phyloP scores from a whole-genome alignment of 2,888 invertebrate genomes.

The Theodoxus fluviatilis region DNA sequence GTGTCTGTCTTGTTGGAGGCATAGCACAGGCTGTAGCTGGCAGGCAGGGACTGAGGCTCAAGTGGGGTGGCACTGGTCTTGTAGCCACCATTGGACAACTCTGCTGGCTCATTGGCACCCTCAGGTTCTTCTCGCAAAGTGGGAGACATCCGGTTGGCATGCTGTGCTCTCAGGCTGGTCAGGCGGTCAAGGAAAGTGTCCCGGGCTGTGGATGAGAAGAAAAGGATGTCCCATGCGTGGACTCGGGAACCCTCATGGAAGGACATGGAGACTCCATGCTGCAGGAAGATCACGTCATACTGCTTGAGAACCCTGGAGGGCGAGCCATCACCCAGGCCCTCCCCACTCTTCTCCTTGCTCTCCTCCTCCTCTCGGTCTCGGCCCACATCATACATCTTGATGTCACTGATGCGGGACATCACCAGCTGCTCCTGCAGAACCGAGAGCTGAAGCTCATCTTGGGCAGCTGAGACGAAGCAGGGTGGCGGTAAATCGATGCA shows the following conservation, averaged over 20 bases:
- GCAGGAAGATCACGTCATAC: slow-evolving; percentile 35
- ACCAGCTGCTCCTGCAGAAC: slow-evolving; percentile 55
- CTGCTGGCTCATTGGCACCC: slow-evolving; percentile 56
- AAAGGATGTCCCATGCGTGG: slow-evolving; percentile 37
- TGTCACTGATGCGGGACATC: slow-evolving; percentile 49
- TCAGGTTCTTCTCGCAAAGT: slow-evolving; percentile 53
- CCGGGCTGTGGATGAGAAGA: slow-evolving; percentile 43
- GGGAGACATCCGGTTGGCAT: slow-evolving; percentile 52
- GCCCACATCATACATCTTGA: slow-evolving; percentile 41
- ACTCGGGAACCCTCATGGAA: slow-evolving; percentile 37
- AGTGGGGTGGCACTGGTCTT: background rate
- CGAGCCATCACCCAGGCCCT: no score
- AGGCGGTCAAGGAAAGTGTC: slow-evolving; percentile 50
- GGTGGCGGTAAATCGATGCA: slow-evolving; percentile 55
- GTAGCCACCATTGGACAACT: no score
- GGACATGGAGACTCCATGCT: slow-evolving; percentile 43
- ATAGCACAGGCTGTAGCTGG: slow-evolving; percentile 33
- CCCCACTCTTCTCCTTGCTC: background rate
- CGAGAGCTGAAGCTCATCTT: slow-evolving; percentile 43
- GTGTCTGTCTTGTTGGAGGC: slow-evolving; percentile 26
- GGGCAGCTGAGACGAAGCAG: slow-evolving; percentile 48
- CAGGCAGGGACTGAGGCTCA: no score
- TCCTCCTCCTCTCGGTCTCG: background rate
- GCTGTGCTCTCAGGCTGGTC: slow-evolving; percentile 50
- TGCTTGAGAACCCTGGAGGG: no score